Conservation (phyloP, 2,888 invertebrate genomes). For the Callimorpha dominula region DNA sequence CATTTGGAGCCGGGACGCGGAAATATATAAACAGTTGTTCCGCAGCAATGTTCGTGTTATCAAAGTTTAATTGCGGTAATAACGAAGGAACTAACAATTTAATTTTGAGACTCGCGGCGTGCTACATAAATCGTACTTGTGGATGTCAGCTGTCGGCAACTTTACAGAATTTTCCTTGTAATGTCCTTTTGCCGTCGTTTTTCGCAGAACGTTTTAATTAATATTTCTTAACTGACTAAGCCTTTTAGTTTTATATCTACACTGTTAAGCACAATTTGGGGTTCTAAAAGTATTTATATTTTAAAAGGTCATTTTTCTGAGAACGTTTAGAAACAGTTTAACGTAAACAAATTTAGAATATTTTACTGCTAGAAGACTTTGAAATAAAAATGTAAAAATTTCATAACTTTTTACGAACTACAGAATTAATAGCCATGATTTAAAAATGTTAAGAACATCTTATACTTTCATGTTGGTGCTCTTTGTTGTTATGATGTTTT, state of each 20-base stretch:
- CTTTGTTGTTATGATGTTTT: not conserved
- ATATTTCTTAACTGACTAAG: conserved; percentile 73
- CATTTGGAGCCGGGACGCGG: conserved; percentile 28
- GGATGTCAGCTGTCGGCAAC: conserved; percentile 85
- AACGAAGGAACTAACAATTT: conserved; percentile 81
- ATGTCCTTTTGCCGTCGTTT: conserved; percentile 82
- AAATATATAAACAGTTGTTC: conserved; percentile 52
- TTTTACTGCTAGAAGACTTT: conserved; percentile 7
- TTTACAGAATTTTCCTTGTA: conserved; percentile 81
- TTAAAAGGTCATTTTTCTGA: conserved; percentile 26
- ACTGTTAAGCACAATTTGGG: conserved; percentile 39
- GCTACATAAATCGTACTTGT: conserved; percentile 83
- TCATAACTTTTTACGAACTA: not conserved
- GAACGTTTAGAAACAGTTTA: conserved; percentile 21
- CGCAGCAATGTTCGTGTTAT: conserved; percentile 68
- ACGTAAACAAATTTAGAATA: conserved; percentile 23
- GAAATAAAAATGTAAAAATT: not conserved
- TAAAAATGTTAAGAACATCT: not conserved
- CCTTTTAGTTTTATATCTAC: conserved; percentile 56
- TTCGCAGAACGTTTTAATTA: conserved; percentile 83
- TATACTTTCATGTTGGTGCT: not conserved
- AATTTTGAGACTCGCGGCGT: conserved; percentile 75
- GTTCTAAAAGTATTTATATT: conserved; percentile 30
- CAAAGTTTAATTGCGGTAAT: conserved; percentile 82
- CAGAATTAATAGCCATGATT: not conserved